These are phyloP conservation scores for Menura novaehollandiae DNA, from an alignment of 2,113 vertebrate species.

Conservation along the genomic window DNA sequence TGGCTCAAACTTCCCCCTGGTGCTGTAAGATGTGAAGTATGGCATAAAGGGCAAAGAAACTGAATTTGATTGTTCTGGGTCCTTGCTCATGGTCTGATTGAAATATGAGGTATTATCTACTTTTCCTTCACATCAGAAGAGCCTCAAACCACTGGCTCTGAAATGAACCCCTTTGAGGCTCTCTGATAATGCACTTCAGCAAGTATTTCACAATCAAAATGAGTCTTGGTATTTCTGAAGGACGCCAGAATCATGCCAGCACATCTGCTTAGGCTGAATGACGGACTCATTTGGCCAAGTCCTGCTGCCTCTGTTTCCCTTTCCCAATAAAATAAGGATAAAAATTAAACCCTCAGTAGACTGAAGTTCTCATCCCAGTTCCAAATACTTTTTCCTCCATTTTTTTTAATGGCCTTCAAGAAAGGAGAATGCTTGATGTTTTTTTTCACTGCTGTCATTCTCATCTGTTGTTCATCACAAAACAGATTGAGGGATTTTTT, in stretches of 20 bases:
- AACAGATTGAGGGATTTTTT: not conserved
- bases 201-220: constrained; percentile 30
- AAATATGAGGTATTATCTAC: not conserved
- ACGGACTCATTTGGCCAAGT: constrained; percentile 2
- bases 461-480: constrained; percentile 43
- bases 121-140: not conserved
- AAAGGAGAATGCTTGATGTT: not conserved
- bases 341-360: constrained; percentile 30
- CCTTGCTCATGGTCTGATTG: not conserved
- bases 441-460: not conserved
- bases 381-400: not conserved
- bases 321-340: constrained; percentile 40
- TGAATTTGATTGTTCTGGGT: not conserved
- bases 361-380: not conserved
- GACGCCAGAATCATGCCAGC: not conserved
- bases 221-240: constrained; percentile 11
- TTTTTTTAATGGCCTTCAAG: not conserved
- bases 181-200: constrained; percentile 13
- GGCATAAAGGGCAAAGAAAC: not conserved
- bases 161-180: not conserved
- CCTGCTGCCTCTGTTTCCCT: constrained; percentile 24
- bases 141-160: not conserved
- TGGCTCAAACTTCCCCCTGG: not conserved
- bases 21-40: not conserved
- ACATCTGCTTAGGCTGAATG: constrained; percentile 24